phyloP scores from a whole-genome alignment of 2,113 vertebrate genomes.

The Abramis brama region DNA sequence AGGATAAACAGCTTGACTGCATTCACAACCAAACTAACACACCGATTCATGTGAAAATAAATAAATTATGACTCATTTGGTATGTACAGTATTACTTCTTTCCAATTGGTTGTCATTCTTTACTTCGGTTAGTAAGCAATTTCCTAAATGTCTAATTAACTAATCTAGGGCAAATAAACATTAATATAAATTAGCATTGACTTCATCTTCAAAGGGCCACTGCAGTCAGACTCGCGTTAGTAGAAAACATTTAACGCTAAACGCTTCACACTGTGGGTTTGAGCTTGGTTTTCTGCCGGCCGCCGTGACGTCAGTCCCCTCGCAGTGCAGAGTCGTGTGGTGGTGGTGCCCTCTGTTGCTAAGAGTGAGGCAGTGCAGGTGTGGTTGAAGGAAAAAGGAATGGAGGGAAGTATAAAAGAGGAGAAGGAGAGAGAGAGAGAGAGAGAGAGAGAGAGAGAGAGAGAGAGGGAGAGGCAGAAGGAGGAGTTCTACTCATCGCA shows the following conservation, averaged over 20 bases:
- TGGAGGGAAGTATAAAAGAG: conserved; percentile 4
- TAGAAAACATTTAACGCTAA: conserved; percentile 26
- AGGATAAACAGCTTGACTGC: conserved; percentile 23
- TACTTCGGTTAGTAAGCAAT: background rate
- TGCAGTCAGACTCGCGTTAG: conserved; percentile 2
- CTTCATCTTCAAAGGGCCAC: conserved; percentile 21
- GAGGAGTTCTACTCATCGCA: conserved; percentile 78
- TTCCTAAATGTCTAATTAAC: background rate
- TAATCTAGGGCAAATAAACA: background rate
- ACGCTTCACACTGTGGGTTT: background rate
- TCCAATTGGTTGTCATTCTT: conserved; percentile 15
- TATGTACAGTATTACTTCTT: conserved; percentile 41
- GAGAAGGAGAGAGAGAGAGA: background rate
- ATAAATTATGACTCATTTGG: conserved; percentile 26
- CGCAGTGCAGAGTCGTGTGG: conserved; percentile 58
- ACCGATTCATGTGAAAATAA: conserved; percentile 23
- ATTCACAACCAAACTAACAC: conserved; percentile 44
- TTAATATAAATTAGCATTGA: background rate
- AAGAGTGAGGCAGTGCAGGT: conserved; percentile 73
- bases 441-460: background rate
- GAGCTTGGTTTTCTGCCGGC: background rate
- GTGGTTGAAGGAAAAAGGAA: conserved; percentile 60
- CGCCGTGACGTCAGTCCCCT: background rate
- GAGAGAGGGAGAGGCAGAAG: background rate
- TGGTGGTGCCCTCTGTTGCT: conserved; percentile 70